A percentile compares a stretch with the other conserved stretches of the same genome.
Evolutionary conservation across 2,888 invertebrate species (phyloP).

Genomic region (Podabrus alpinus): DNA sequence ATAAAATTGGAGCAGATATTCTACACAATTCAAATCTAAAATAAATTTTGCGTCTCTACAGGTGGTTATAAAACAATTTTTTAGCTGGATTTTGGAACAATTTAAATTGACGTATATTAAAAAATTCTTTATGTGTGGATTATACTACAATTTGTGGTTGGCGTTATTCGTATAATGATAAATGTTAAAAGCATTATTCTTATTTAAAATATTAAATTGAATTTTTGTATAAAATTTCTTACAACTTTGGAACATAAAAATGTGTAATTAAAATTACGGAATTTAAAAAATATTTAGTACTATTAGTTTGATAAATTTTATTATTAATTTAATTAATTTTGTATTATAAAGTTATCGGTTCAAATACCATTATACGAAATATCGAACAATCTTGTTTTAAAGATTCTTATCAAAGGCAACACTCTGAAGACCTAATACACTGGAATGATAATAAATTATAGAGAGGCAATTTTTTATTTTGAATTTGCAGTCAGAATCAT

Average conservation of each 20-base stretch:
- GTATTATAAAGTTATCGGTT: background rate
- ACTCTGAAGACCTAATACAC: background rate
- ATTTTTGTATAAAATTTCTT: background rate
- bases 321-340: too few relatives aligned
- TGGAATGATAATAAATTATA: background rate
- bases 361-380: background rate
- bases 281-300: background rate
- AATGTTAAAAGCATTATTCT: background rate
- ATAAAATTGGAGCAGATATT: background rate
- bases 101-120: conserved; percentile 18
- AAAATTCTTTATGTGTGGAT: conserved; percentile 11
- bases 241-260: background rate
- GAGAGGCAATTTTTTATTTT: background rate
- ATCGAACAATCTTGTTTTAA: background rate
- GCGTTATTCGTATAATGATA: background rate
- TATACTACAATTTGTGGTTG: conserved; percentile 11
- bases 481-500: too few relatives aligned
- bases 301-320: background rate
- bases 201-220: background rate
- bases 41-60: background rate
- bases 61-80: conserved; percentile 20
- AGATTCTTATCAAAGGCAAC: background rate
- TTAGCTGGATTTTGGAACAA: conserved; percentile 10
- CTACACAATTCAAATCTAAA: background rate
- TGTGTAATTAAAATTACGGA: background rate